Conservation (phyloP, 2,113 vertebrate species). For the Cyphomyrus plagiostoma region DNA sequence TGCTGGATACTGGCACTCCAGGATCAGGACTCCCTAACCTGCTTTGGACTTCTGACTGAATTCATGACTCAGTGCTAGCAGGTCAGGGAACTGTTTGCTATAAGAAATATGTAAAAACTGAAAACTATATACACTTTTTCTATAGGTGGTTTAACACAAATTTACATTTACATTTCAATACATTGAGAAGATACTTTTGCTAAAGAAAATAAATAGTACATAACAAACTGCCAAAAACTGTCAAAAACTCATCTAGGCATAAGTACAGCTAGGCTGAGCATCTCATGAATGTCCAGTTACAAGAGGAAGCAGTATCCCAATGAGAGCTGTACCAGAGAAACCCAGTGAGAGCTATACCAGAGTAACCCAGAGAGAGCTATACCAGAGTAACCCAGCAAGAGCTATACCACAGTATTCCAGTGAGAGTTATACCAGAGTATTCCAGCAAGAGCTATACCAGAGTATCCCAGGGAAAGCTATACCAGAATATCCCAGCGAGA, state of each 20-base stretch:
- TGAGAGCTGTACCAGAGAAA: background rate
- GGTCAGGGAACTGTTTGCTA: background rate
- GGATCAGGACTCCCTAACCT: background rate
- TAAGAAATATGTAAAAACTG: background rate
- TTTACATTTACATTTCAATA: background rate
- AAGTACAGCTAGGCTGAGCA: background rate
- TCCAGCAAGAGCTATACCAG: background rate
- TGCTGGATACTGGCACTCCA: background rate
- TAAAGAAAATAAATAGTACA: background rate
- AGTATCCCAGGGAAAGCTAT: background rate
- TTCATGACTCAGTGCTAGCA: background rate
- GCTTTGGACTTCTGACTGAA: background rate
- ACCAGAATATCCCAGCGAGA: background rate
- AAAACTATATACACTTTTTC: background rate
- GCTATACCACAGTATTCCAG: background rate
- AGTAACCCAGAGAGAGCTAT: background rate
- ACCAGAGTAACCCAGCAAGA: background rate
- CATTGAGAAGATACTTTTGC: background rate
- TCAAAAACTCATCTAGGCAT: background rate
- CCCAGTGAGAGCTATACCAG: background rate
- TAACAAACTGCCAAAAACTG: background rate
- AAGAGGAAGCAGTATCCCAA: background rate
- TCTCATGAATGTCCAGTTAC: background rate
- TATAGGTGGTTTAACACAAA: background rate
- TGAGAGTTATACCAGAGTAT: background rate